Evolutionary conservation across 53 echinoderm and acorn worm species (phyloP), one percentile per base, ranked within the genome.

Genomic region (Hippasteria phrygiana): DNA sequence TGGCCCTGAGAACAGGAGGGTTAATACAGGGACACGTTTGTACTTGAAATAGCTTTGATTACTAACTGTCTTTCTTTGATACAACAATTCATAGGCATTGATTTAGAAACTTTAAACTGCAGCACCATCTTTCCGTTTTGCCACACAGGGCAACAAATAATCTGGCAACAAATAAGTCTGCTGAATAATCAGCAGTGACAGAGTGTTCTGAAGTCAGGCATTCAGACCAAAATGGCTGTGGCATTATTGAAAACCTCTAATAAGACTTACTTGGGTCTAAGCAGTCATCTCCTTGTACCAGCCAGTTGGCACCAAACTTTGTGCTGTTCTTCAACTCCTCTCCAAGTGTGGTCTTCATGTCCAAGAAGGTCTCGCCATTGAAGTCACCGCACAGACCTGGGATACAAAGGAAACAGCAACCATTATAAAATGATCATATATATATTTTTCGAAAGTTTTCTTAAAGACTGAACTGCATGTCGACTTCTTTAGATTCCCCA

Each of bases 231-330:
- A 16, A 36, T 67, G 34, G 69, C 37, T 36, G 35, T 26, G 22
- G 26, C 14, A 48, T 48, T 48, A 48, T 48, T 10, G 48, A 8
- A 48, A 48, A 10, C 14, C 48, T 14, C 8, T 10, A 48, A 8
- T 48, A 14, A 6, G 13, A 50, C 62, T 88, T 74, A 88, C 88
- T 74, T 17, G 35, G 45, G 73, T 88, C 88, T 12, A 37, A 59
- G 75, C 88, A 88, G 89, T 84, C 89, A 50, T 89, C 89, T 11
- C 93, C 93, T 41, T 74, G 88, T 2, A 93, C 89, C 56, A 93
- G 65, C 93, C 93, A 93, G 78, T 87, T 93, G 70, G 89, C 62
- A 18, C 76, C 92, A 76, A 92, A 89, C 77, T 88, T 88, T 43
- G 85, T 93, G 74, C 55, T 89, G 85, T 89, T 88, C 20, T 43